Percentiles rank a stretch among this genome's conserved stretches.
Conservation (phyloP, 2,797 vertebrate species). For the Pipistrellus pipistrellus region DNA sequence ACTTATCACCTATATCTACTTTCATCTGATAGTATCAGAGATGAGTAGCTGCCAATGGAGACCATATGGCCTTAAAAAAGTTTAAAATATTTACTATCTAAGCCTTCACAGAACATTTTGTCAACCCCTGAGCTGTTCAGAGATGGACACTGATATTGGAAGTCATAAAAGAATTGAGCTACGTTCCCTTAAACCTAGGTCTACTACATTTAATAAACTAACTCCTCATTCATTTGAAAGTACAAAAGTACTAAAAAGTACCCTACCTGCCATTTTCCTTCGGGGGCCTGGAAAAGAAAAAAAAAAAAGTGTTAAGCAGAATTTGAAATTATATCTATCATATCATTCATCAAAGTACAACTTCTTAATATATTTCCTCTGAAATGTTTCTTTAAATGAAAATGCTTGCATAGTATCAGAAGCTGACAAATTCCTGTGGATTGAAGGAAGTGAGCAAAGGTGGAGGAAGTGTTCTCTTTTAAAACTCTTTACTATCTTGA, state of each 20-base stretch:
- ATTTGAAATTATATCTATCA: conserved; percentile 30
- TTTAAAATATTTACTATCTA: conserved; percentile 27
- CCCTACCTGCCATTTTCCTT: conserved; percentile 91
- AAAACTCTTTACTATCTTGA: conserved; percentile 29
- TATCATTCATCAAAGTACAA: conserved; percentile 53
- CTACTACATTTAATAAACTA: neutral
- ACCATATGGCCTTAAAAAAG: neutral
- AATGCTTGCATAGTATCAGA: neutral
- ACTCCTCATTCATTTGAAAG: neutral
- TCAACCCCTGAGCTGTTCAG: neutral
- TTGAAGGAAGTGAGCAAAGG: neutral
- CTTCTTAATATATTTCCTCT: conserved; percentile 41
- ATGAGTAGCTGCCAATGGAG: neutral
- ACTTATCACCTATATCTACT: neutral
- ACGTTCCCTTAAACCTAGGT: neutral
- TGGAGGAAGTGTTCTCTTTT: conserved; percentile 6
- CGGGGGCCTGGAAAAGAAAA: conserved; percentile 89
- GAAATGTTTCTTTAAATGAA: conserved; percentile 49
- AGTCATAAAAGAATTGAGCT: neutral
- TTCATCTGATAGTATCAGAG: neutral
- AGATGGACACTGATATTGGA: neutral
- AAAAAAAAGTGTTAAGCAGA: conserved; percentile 61
- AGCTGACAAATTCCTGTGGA: neutral
- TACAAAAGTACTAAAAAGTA: conserved; percentile 60
- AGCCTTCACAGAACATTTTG: neutral